Evolutionary conservation across 2,797 vertebrate species (phyloP).

Genomic region (Artibeus lituratus): DNA sequence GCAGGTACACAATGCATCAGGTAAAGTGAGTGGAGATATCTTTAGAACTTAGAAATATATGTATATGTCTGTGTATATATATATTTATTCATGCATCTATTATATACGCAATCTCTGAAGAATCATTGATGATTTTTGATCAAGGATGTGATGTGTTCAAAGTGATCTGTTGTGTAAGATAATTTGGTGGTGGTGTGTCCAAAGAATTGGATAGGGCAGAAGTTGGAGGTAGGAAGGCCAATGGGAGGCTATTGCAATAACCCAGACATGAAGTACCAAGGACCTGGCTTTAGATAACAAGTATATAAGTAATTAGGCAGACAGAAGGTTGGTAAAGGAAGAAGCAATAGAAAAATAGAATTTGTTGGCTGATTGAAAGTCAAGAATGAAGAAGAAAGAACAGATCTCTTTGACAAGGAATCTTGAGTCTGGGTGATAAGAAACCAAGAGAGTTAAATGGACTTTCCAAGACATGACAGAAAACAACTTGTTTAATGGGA

Average conservation of each 20-base stretch:
- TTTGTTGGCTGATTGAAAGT: background rate
- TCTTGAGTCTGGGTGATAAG: background rate
- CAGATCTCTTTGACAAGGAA: background rate
- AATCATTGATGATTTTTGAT: conserved; percentile 9
- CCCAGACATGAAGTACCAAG: background rate
- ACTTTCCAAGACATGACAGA: background rate
- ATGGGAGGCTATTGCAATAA: background rate
- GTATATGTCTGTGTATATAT: background rate
- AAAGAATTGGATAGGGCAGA: background rate
- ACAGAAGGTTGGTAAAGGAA: background rate
- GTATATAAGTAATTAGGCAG: background rate
- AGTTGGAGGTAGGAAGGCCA: background rate
- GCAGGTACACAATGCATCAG: background rate
- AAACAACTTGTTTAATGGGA: background rate
- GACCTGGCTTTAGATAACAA: background rate
- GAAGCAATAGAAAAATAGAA: background rate
- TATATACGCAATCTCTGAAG: background rate
- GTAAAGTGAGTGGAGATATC: background rate
- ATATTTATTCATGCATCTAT: background rate
- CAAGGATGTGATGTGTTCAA: background rate
- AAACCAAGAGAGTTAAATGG: background rate
- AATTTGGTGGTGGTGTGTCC: background rate
- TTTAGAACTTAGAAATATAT: background rate
- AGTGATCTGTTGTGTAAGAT: background rate
- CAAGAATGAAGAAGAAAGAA: background rate